phyloP scores from a whole-genome alignment of 2,888 invertebrate species.

The Limnephilus lunatus region DNA sequence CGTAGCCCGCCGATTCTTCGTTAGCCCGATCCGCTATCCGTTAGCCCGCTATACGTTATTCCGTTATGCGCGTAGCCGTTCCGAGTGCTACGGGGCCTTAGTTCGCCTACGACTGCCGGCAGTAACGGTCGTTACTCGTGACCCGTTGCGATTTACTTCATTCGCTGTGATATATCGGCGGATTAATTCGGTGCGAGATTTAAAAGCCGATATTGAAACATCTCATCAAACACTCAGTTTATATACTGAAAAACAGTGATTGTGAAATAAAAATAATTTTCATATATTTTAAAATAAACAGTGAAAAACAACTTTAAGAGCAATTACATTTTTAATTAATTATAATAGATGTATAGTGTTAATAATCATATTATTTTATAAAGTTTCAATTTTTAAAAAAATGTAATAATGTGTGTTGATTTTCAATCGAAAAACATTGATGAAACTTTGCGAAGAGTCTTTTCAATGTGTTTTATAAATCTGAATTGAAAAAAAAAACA shows the following conservation, averaged over 20 bases:
- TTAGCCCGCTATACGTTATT: neutral
- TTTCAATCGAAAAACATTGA: neutral
- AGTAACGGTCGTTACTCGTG: constrained; percentile 31
- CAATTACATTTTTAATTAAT: neutral
- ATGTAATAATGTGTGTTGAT: neutral
- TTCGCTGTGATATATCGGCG: neutral
- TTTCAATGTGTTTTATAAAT: neutral
- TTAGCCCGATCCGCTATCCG: constrained; percentile 2
- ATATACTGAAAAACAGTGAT: neutral
- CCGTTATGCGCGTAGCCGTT: constrained; percentile 47
- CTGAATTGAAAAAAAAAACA: neutral
- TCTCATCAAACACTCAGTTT: neutral
- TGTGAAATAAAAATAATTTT: neutral
- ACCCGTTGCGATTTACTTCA: neutral
- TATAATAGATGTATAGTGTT: neutral
- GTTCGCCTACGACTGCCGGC: constrained; percentile 58
- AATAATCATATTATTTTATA: neutral
- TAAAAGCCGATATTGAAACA: constrained; percentile 11
- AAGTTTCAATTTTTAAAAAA: neutral
- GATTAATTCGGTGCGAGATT: constrained; percentile 31
- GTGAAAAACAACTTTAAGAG: neutral
- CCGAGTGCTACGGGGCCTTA: constrained; percentile 33
- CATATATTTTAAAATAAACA: constrained; percentile 9
- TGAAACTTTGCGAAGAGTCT: neutral
- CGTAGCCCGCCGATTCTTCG: neutral